phyloP scores from a whole-genome alignment of 64 coral and sea anemone species.

The Anthopleura sola region DNA sequence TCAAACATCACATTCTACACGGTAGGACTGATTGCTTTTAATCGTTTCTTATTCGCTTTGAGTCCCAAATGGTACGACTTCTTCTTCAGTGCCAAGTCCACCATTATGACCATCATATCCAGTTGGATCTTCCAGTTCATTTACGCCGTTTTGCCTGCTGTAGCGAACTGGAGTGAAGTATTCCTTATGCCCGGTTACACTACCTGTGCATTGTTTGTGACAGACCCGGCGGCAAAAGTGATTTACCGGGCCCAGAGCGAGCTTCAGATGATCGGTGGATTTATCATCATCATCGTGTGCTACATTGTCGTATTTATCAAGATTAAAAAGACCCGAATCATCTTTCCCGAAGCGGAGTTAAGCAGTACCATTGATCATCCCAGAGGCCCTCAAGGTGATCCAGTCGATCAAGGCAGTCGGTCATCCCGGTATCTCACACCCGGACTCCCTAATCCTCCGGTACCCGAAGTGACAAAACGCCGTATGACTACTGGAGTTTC shows the following conservation, averaged over 20 bases:
- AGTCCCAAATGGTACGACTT: constrained; percentile 1
- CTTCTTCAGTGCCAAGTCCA: constrained; percentile 8
- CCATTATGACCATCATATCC: background rate
- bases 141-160: constrained; percentile 8
- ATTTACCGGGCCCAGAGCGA: constrained; percentile 14
- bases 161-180: constrained; percentile 1
- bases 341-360: background rate
- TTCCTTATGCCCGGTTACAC: constrained; percentile 3
- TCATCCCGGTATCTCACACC: background rate
- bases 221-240: background rate
- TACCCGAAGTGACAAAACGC: background rate
- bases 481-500: background rate
- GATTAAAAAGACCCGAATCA: background rate
- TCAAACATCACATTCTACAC: constrained; percentile 6
- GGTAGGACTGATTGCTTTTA: constrained; percentile 15
- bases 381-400: background rate
- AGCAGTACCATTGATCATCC: background rate
- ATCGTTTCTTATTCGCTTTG: background rate
- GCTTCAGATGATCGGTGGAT: background rate
- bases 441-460: background rate
- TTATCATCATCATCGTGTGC: constrained; percentile 10
- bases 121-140: constrained; percentile 27
- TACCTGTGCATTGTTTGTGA: constrained; percentile 1
- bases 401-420: background rate
- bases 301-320: constrained; percentile 9